These are phyloP conservation scores for Sarcophilus harrisii DNA, from an alignment of 2,797 vertebrate species.

Conservation along the genomic window DNA sequence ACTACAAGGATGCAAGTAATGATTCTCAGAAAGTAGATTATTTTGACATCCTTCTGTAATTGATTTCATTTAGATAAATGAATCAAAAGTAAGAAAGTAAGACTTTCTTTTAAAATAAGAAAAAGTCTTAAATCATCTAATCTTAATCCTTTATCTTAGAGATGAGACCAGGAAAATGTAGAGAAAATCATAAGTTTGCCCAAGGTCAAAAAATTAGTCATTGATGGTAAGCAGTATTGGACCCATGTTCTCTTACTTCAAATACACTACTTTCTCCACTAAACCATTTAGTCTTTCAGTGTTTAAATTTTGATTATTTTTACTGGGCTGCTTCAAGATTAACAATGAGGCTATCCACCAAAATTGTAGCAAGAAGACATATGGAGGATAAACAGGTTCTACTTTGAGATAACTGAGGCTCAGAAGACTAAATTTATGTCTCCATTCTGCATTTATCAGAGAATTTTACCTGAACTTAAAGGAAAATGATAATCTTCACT, in stretches of 20 bases:
- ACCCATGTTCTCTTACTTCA: not conserved
- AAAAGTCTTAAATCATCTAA: not conserved
- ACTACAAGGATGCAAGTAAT: not conserved
- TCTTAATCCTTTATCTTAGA: not conserved
- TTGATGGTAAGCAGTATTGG: accelerated
- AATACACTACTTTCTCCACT: not conserved
- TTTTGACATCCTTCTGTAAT: not conserved
- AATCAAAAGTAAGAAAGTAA: not conserved
- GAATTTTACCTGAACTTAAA: not conserved
- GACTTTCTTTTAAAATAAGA: not conserved
- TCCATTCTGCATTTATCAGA: not conserved
- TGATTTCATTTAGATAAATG: not conserved
- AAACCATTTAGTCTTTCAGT: not conserved
- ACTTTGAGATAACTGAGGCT: not conserved
- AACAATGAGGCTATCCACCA: not conserved
- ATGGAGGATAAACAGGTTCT: not conserved
- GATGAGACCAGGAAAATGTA: not conserved
- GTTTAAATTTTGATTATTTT: not conserved
- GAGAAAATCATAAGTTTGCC: not conserved
- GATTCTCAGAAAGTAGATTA: not conserved
- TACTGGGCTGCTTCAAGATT: not conserved
- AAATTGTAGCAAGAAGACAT: not conserved
- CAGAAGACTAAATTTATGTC: not conserved
- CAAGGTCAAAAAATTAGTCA: not conserved
- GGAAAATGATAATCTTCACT: not conserved